Percentiles rank a stretch among this genome's conserved stretches.
Conservation (phyloP, 2,113 vertebrate species). For the Scalopus aquaticus region DNA sequence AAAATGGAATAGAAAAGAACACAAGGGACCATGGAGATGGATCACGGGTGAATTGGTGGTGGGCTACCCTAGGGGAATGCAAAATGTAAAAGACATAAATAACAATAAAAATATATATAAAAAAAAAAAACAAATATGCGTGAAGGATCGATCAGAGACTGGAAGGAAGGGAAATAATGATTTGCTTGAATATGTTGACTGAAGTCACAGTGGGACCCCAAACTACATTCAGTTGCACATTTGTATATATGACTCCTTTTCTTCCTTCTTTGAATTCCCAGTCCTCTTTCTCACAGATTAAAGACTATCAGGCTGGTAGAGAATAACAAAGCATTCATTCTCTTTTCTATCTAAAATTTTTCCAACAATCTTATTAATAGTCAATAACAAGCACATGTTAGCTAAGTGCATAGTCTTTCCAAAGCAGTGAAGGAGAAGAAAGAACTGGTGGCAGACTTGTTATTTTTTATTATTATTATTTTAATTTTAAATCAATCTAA, state of each 20-base stretch:
- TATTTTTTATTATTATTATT: background rate
- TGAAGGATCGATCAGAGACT: too few relatives aligned
- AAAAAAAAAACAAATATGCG: too few relatives aligned
- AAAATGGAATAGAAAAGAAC: too few relatives aligned
- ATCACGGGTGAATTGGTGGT: too few relatives aligned
- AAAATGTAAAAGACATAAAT: too few relatives aligned
- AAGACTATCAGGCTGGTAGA: background rate
- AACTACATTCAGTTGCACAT: background rate
- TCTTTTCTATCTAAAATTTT: background rate
- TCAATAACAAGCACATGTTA: background rate
- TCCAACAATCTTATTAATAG: background rate
- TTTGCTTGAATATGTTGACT: background rate
- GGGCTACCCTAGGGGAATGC: too few relatives aligned
- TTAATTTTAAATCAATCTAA: background rate
- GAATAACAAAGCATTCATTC: background rate
- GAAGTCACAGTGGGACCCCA: too few relatives aligned
- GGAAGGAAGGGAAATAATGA: background rate
- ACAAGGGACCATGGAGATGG: too few relatives aligned
- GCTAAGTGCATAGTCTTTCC: background rate
- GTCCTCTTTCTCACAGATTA: background rate
- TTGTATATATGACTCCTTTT: background rate
- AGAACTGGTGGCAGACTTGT: background rate
- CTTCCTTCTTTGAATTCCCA: background rate
- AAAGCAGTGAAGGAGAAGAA: background rate
- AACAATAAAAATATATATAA: too few relatives aligned